Evolutionary conservation across 2,797 vertebrate genomes (phyloP), one percentile per base, ranked within the genome.

Genomic region (Aldrovandia affinis): DNA sequence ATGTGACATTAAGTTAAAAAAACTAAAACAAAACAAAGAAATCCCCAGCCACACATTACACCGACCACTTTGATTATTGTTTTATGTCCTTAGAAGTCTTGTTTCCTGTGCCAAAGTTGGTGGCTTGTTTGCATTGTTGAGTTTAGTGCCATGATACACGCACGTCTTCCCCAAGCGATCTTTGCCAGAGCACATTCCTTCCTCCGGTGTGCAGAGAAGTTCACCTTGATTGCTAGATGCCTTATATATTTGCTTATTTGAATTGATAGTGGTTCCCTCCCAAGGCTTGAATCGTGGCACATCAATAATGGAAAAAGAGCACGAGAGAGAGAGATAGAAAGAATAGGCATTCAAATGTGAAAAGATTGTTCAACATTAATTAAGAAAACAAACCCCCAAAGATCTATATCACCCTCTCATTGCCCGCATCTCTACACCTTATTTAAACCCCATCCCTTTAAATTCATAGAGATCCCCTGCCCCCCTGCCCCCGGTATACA

Each of bases 381-480:
- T 65, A 68, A 78, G 52, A 39, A 70, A 52, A 82, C 78, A 85
- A 91, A 88, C 85, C 88, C 83, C 86, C 88, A 92, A 89, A 90
- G 90, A 89, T 87, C 88, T 87, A 85, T 89, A 59, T 83, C 84
- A 88, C 92, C 85, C 12, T 33, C 78, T 84, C 7, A 9, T 85
- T 90, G 85, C 82, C 39, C 77, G 75, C 82, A 85, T 44, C 36
- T 39, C 70, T 42, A 42, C 42, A 77, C 42, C 68, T 77, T 77
- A 77, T 44, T 77, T 44, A 44, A 77, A 77, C 73, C 73, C 73
- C 25, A 47, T 47, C 81, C 39, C 86, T 83, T 85, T 85, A 77
- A 36, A n/a, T 86, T 47, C 78, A 86, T 57, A 57, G 81, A 10
- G 5, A 36, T 22, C 25, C 15, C 59, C 22, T 59, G 36, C 81